phyloP scores from a whole-genome alignment of 2,888 invertebrate species.

The Drosophila nr. fundita region DNA sequence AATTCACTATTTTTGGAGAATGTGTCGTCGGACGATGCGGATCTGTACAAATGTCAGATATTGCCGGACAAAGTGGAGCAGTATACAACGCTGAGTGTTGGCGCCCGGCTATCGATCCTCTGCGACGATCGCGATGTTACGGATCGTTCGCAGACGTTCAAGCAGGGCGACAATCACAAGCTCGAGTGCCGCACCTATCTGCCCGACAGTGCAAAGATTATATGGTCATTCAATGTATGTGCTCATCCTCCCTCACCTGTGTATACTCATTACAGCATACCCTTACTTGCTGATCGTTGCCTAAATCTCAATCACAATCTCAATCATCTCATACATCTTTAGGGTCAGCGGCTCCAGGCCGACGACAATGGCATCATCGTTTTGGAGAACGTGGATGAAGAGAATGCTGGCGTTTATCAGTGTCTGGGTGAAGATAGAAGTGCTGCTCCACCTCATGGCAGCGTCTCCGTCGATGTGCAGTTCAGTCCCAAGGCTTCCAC shows the following conservation, averaged over 20 bases:
- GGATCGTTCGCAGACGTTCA: constrained; percentile 80
- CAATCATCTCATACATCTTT: background rate
- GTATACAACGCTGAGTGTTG: constrained; percentile 69
- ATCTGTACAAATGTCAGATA: constrained; percentile 78
- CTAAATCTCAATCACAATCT: background rate
- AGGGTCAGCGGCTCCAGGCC: constrained; percentile 77
- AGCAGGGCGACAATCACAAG: constrained; percentile 81
- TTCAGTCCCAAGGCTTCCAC: constrained; percentile 82
- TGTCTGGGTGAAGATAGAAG: constrained; percentile 82
- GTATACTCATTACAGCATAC: background rate
- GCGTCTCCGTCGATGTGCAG: constrained; percentile 80
- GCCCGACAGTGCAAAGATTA: constrained; percentile 67
- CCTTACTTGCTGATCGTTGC: background rate
- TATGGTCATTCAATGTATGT: constrained; percentile 83
- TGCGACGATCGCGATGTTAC: constrained; percentile 82
- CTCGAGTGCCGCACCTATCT: constrained; percentile 78
- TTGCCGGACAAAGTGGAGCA: constrained; percentile 75
- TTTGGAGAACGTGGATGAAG: constrained; percentile 75
- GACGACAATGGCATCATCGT: constrained; percentile 68
- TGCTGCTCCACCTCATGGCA: constrained; percentile 76
- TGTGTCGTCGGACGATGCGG: constrained; percentile 73
- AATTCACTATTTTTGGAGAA: constrained; percentile 75
- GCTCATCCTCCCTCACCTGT: background rate
- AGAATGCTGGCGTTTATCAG: constrained; percentile 81
- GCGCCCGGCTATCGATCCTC: constrained; percentile 74